Evolutionary conservation across 2,888 invertebrate species (phyloP).

Genomic region (Balanococcus diminutus): DNA sequence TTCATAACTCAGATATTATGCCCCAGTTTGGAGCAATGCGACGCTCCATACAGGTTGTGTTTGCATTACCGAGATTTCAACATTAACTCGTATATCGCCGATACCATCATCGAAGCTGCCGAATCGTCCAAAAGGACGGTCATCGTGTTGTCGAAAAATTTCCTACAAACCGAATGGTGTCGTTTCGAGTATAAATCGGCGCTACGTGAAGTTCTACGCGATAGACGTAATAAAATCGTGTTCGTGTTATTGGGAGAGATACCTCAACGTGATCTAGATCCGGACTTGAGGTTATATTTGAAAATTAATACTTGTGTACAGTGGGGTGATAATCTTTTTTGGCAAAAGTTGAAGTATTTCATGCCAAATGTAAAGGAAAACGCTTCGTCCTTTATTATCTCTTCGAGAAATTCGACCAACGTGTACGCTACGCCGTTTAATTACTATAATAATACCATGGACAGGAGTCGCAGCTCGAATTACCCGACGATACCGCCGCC

Average conservation of each 20-base stretch:
- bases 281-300: slow-evolving; percentile 86
- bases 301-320: slow-evolving; percentile 90
- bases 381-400: slow-evolving; percentile 46
- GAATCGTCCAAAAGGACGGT: slow-evolving; percentile 89
- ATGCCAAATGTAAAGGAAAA: slow-evolving; percentile 75
- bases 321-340: slow-evolving; percentile 93
- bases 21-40: slow-evolving; percentile 83
- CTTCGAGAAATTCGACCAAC: slow-evolving; percentile 62
- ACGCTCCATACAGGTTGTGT: slow-evolving; percentile 80
- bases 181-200: slow-evolving; percentile 94
- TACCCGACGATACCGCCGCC: slow-evolving; percentile 40
- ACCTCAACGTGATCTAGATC: slow-evolving; percentile 85
- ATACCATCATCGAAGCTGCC: slow-evolving; percentile 90
- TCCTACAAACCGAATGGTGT: slow-evolving; percentile 94
- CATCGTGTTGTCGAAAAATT: slow-evolving; percentile 88
- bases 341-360: slow-evolving; percentile 92
- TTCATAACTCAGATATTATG: slow-evolving; percentile 89
- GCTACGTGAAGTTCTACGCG: slow-evolving; percentile 86
- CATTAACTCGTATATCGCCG: slow-evolving; percentile 84
- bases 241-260: slow-evolving; percentile 89
- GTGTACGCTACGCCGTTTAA: slow-evolving; percentile 71
- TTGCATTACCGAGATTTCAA: slow-evolving; percentile 91
- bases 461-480: slow-evolving; percentile 40
- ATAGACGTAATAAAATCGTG: slow-evolving; percentile 76
- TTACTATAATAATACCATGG: slow-evolving; percentile 47